Evolutionary conservation across 2,888 invertebrate species (phyloP).

Genomic region (Eristalis arbustorum): DNA sequence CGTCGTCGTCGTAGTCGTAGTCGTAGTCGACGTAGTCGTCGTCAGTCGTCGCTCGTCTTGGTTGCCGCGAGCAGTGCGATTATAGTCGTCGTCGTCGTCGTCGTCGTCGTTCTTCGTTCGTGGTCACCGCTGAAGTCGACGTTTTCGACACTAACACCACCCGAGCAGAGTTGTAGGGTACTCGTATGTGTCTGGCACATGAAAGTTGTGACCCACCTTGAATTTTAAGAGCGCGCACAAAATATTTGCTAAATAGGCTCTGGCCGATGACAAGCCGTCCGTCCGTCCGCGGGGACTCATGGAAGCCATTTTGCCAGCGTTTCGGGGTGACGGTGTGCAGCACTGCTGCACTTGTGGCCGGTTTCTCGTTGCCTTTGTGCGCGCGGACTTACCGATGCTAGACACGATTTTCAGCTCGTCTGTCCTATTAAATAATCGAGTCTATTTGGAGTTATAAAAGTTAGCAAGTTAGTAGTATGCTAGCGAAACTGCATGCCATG

Average conservation of each 20-base stretch:
- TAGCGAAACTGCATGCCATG: slow-evolving; percentile 52
- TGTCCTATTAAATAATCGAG: slow-evolving; percentile 70
- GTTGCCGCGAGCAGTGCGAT: not conserved
- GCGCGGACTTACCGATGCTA: slow-evolving; percentile 42
- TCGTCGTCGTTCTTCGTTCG: not conserved
- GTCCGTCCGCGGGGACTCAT: slow-evolving; percentile 8
- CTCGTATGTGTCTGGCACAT: slow-evolving; percentile 41
- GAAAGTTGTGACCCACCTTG: slow-evolving; percentile 70
- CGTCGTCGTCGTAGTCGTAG: not conserved
- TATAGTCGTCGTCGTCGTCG: not conserved
- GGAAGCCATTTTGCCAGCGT: slow-evolving; percentile 53
- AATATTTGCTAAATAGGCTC: slow-evolving; percentile 48
- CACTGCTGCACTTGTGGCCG: slow-evolving; percentile 15
- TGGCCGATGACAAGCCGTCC: not conserved
- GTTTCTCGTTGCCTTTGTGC: not conserved
- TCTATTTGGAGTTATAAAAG: slow-evolving; percentile 68
- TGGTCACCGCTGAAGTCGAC: not conserved
- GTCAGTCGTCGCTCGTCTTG: slow-evolving; percentile 26
- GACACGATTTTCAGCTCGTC: slow-evolving; percentile 60
- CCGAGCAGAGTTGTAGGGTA: slow-evolving; percentile 3
- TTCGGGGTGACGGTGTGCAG: slow-evolving; percentile 30
- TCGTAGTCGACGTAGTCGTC: slow-evolving; percentile 37
- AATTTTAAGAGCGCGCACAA: slow-evolving; percentile 61
- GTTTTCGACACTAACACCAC: slow-evolving; percentile 8
- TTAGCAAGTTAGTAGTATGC: slow-evolving; percentile 71